Conservation (phyloP, 1,140 invertebrate species). For the Linepithema humile region DNA sequence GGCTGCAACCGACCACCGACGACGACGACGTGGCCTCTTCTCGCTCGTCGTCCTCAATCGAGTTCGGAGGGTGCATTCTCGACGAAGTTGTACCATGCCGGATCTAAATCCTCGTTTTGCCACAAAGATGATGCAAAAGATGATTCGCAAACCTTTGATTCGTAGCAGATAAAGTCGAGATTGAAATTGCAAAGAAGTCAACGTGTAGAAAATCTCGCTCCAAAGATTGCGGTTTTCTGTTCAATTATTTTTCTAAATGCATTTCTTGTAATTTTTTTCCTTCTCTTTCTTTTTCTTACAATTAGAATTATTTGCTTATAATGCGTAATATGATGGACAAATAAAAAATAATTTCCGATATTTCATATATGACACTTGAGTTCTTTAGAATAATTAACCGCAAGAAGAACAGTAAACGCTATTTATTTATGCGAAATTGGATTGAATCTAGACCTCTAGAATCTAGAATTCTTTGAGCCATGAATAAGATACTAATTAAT, state of each 20-base stretch:
- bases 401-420: not conserved
- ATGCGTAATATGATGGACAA: not conserved
- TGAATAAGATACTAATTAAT: not conserved
- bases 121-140: not conserved
- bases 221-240: not conserved
- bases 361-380: not conserved
- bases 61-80: slow-evolving; percentile 26
- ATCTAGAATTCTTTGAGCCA: slow-evolving; percentile 11
- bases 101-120: not conserved
- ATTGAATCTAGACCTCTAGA: not conserved
- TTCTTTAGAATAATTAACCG: not conserved
- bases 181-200: not conserved
- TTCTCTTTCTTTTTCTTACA: not conserved
- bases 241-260: not conserved
- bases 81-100: slow-evolving; percentile 18
- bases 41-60: not conserved
- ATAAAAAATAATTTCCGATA: not conserved
- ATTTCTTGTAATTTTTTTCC: not conserved
- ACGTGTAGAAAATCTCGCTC: not conserved
- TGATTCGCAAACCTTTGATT: slow-evolving; percentile 12
- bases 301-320: not conserved
- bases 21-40: slow-evolving; percentile 8
- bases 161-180: not conserved
- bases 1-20: slow-evolving; percentile 38
- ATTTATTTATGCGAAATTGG: slow-evolving; percentile 11